Evolutionary conservation across 2,113 vertebrate species (phyloP).

Genomic region (Globicephala melas): DNA sequence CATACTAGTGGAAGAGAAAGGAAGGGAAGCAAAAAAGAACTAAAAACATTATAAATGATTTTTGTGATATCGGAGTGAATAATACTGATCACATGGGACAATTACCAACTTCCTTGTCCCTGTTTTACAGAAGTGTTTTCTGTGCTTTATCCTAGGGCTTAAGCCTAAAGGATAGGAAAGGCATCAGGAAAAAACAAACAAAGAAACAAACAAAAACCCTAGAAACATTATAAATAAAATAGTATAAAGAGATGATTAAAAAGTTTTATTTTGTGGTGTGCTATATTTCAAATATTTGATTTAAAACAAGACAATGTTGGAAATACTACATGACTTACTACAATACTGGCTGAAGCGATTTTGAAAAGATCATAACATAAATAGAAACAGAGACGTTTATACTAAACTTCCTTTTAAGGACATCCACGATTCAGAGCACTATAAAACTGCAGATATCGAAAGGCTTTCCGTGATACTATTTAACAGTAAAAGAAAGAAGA

Average conservation of each 20-base stretch:
- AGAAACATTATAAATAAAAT: slow-evolving; percentile 40
- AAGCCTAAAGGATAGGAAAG: not conserved
- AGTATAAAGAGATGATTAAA: not conserved
- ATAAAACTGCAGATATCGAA: slow-evolving; percentile 17
- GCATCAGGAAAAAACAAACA: not conserved
- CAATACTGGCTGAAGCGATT: not conserved
- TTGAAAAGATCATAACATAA: slow-evolving; percentile 38
- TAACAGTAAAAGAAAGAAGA: not conserved
- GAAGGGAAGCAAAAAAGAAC: not conserved
- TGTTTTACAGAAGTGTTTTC: not conserved
- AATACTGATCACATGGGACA: not conserved
- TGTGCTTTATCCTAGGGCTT: not conserved
- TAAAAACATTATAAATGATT: not conserved
- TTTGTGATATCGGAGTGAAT: not conserved
- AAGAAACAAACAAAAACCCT: not conserved
- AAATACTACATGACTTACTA: not conserved
- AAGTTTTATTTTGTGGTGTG: not conserved
- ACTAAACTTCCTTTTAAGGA: slow-evolving; percentile 68
- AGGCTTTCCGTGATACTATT: not conserved
- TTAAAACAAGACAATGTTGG: slow-evolving; percentile 16
- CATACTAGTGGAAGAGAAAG: not conserved
- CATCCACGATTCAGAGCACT: not conserved
- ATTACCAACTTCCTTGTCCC: not conserved
- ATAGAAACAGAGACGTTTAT: slow-evolving; percentile 63
- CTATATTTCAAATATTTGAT: not conserved